phyloP scores from a whole-genome alignment of 2,797 vertebrate genomes.

The Myotis findleyi region DNA sequence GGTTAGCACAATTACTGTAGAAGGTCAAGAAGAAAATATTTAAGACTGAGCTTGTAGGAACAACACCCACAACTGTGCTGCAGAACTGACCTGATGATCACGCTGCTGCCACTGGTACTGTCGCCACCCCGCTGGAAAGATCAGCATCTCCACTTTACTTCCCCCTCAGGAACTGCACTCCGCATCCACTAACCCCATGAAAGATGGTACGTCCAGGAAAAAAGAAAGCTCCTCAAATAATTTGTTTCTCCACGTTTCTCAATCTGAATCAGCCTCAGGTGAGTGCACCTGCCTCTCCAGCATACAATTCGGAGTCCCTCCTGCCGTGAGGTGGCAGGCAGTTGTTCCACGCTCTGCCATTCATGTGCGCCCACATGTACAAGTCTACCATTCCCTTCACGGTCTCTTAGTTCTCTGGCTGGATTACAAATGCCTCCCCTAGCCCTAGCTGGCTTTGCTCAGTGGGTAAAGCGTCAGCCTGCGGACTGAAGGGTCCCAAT shows the following conservation, averaged over 20 bases:
- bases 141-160: neutral
- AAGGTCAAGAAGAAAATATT: neutral
- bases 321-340: neutral
- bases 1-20: neutral
- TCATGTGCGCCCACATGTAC: neutral
- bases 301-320: neutral
- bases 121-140: neutral
- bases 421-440: neutral
- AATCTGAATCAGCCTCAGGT: neutral
- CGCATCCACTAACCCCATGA: rapidly evolving
- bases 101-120: neutral
- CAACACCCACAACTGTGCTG: neutral
- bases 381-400: neutral
- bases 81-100: neutral
- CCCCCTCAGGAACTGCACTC: neutral
- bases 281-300: neutral
- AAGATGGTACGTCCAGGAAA: neutral
- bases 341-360: neutral
- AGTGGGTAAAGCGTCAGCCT: no score
- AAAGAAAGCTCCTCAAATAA: neutral
- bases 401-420: neutral
- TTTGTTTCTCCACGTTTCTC: neutral
- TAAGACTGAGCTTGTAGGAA: neutral
- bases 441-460: no score
- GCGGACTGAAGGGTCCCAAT: no score